Evolutionary conservation across 2,888 invertebrate species (phyloP), one percentile per base, ranked within the genome.

Genomic region (Romanomermis culicivorax): DNA sequence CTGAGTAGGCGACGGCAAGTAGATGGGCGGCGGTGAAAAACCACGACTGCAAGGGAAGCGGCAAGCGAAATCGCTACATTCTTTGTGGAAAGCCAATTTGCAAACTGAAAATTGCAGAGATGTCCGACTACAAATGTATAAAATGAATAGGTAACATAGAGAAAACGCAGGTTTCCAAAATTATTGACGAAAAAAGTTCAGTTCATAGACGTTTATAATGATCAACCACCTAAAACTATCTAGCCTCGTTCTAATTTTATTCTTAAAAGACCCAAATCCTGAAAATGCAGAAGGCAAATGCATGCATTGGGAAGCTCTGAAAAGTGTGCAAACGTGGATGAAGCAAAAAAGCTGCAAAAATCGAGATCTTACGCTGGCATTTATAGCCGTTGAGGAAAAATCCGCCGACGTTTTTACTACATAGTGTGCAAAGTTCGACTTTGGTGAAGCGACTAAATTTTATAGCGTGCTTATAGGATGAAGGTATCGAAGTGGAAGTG

Each of bases 11-110:
- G 36, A 36, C 36, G 36, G 36, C 7, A 36, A 36, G 17, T 7
- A 7, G 7, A 17, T 17, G 36, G 45, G 7, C 23, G 45, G 45
- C 45, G 11, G 7, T 11, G 45, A 23, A 7, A 36, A 17, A 11
- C 23, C 4, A 59, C 60, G 65, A 62, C 58, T 60, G 60, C 64
- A 65, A 42, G 63, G 62, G 58, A 62, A 62, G 29, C 43, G 83
- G 80, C 56, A 80, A 79, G 62, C 83, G 69, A 84, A 84, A 68
- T 84, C 83, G 58, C 84, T 82, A 65, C 87, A 87, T 66, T 85
- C 85, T 1, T 84, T 82, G 70, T 88, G 87, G 68, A 85, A 85
- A 1, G 82, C 74, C 63, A 82, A 79, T 69, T 85, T 84, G 71
- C 87, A 88, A 65, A 80, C 81, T 71, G 62, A 24, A 66, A 62